Conservation (phyloP, 1,140 invertebrate species). For the Zaprionus inermis region DNA sequence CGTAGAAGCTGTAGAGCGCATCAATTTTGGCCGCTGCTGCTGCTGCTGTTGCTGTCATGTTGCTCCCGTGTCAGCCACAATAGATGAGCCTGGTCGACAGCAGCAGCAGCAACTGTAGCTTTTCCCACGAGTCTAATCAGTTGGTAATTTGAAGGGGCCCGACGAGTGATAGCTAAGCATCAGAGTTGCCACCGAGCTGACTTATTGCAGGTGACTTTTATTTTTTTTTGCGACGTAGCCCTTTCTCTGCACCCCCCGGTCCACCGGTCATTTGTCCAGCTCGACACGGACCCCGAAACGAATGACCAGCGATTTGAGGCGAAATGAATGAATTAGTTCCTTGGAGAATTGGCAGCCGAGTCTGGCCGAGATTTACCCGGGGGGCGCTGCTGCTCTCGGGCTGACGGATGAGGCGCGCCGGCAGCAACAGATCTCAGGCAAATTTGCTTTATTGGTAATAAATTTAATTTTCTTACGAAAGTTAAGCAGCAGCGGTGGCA, state of each 20-base stretch:
- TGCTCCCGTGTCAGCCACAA: conserved; percentile 57
- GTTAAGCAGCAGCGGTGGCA: background rate
- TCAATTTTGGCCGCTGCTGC: conserved; percentile 50
- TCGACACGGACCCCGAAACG: conserved; percentile 36
- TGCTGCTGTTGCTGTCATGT: conserved; percentile 15
- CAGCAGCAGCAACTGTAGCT: conserved; percentile 12
- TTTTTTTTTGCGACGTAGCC: too few relatives aligned
- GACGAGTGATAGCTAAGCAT: conserved; percentile 57
- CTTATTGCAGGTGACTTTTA: conserved; percentile 73
- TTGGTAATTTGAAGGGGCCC: conserved; percentile 76
- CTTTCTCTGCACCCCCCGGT: conserved; percentile 47
- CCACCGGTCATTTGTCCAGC: too few relatives aligned
- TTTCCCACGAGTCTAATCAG: conserved; percentile 78
- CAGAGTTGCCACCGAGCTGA: conserved; percentile 62
- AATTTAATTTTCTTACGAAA: conserved; percentile 54
- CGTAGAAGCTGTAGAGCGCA: conserved; percentile 55
- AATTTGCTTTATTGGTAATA: conserved; percentile 63
- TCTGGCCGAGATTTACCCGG: conserved; percentile 32
- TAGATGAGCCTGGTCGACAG: conserved; percentile 52
- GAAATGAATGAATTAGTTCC: conserved; percentile 81
- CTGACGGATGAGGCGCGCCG: conserved; percentile 42
- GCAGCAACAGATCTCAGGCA: conserved; percentile 16
- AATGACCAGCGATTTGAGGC: conserved; percentile 71
- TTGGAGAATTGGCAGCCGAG: conserved; percentile 50
- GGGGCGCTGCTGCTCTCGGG: conserved; percentile 7